Conservation (phyloP, 2,113 vertebrate species). For the Myxocyprinus asiaticus region DNA sequence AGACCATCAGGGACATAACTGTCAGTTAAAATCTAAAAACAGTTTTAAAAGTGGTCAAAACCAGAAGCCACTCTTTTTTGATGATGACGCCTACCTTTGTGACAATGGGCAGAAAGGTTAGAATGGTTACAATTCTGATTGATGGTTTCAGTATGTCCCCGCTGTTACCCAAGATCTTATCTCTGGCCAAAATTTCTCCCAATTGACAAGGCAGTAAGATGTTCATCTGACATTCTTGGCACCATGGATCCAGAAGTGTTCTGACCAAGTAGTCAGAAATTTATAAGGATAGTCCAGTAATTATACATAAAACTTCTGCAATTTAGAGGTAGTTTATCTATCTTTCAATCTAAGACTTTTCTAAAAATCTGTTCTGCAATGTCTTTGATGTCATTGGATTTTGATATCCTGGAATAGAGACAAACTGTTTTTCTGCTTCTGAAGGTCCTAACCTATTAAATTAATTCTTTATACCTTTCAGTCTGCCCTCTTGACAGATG, state of each 20-base stretch:
- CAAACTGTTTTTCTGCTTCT: no score
- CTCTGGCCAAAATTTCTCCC: neutral
- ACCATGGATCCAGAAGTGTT: neutral
- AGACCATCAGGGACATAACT: neutral
- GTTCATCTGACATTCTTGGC: neutral
- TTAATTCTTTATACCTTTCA: neutral
- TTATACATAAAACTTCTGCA: neutral
- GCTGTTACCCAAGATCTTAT: neutral
- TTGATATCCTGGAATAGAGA: no score
- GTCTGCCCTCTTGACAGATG: neutral
- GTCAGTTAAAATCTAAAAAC: neutral
- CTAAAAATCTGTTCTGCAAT: neutral
- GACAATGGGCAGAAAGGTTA: neutral
- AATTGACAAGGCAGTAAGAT: neutral
- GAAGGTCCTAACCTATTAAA: no score
- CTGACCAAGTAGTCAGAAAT: neutral
- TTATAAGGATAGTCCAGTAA: no score
- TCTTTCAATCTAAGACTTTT: neutral
- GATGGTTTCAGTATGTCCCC: neutral
- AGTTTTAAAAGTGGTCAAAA: neutral
- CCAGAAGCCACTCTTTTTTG: neutral
- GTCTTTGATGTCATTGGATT: neutral
- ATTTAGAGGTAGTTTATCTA: no score
- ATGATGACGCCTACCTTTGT: neutral
- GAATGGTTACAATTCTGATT: neutral